Evolutionary conservation across 2,888 invertebrate genomes (phyloP).

Genomic region (Spilosoma lubricipeda): DNA sequence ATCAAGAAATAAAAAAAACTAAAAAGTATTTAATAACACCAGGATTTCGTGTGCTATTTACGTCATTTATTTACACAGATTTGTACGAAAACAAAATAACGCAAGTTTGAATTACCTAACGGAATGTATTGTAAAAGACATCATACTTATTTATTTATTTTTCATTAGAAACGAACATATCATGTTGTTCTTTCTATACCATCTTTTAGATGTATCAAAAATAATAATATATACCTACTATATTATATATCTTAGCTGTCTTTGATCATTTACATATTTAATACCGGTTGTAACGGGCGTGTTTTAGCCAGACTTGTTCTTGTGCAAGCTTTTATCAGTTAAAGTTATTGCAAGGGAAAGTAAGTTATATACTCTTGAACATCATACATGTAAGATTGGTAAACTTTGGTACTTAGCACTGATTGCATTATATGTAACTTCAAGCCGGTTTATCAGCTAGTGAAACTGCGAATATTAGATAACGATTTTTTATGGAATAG

Average conservation of each 20-base stretch:
- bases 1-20: not conserved
- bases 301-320: not conserved
- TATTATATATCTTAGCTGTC: not conserved
- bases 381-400: not conserved
- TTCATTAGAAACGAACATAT: not conserved
- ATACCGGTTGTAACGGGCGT: not conserved
- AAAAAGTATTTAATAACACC: no score
- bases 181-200: not conserved
- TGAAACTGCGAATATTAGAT: conserved; percentile 1
- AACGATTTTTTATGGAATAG: no score
- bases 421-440: not conserved
- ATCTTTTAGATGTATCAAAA: not conserved
- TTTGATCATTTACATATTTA: not conserved
- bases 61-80: not conserved
- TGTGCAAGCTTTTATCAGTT: not conserved
- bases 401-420: not conserved
- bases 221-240: not conserved
- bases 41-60: no score
- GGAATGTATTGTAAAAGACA: not conserved
- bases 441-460: not conserved
- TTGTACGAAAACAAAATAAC: no score
- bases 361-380: not conserved
- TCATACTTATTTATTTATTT: not conserved
- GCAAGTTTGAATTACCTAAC: no score
- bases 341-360: not conserved